Conservation (phyloP, 2,797 vertebrate genomes). For the Pantherophis vulpinus region DNA sequence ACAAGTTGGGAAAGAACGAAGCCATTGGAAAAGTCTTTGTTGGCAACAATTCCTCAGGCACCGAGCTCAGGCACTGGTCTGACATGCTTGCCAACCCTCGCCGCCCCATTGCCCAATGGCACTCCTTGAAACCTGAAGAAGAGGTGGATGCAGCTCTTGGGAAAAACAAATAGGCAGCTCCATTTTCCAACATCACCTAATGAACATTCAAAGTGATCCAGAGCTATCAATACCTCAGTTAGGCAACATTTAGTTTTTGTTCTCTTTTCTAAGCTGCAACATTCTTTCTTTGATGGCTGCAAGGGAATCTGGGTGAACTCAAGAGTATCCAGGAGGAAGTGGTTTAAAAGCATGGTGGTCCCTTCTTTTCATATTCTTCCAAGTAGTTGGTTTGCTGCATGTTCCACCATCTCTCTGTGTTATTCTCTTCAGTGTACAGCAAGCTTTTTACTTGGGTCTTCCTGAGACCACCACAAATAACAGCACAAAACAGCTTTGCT, state of each 20-base stretch:
- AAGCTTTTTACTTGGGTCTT: conserved; percentile 19
- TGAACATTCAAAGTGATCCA: conserved; percentile 59
- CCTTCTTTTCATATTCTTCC: conserved; percentile 55
- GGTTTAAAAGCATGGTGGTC: conserved; percentile 59
- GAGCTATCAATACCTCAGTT: conserved; percentile 75
- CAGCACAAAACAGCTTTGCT: conserved; percentile 41
- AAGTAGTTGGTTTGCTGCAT: conserved; percentile 58
- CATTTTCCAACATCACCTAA: background rate
- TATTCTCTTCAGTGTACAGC: conserved; percentile 1
- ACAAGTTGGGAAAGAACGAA: conserved; percentile 97
- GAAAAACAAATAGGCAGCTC: conserved; percentile 86
- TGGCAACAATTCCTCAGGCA: conserved; percentile 86
- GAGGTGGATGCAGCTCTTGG: conserved; percentile 91
- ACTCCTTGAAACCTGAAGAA: conserved; percentile 95
- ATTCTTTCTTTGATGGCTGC: conserved; percentile 61
- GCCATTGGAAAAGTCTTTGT: conserved; percentile 97
- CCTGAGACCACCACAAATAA: background rate
- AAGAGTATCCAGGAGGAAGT: conserved; percentile 54
- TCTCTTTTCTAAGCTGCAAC: conserved; percentile 51
- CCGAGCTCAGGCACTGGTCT: conserved; percentile 95
- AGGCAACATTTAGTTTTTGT: conserved; percentile 54
- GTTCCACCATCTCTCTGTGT: background rate
- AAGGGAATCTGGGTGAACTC: conserved; percentile 61
- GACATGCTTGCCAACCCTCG: conserved; percentile 98
- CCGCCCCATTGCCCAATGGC: conserved; percentile 97